phyloP scores from a whole-genome alignment of 30 jellyfish, hydroid and myxozoan species.

The Aurelia sp. region DNA sequence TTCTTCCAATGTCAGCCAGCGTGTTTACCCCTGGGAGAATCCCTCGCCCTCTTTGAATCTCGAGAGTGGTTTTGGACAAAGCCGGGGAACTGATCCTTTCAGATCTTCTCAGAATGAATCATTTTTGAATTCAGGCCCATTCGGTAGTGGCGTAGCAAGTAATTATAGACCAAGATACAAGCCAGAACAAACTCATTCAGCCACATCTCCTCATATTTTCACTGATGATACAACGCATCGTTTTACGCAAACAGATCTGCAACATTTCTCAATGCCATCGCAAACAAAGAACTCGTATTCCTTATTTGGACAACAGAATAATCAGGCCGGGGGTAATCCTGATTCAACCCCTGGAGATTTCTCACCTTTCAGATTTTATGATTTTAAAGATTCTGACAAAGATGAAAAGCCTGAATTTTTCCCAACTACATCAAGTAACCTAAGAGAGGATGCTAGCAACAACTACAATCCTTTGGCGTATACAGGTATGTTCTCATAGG shows the following conservation, averaged over 20 bases:
- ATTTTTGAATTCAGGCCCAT: no score
- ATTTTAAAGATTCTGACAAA: conserved; percentile 7
- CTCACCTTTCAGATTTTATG: conserved; percentile 40
- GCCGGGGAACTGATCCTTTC: background rate
- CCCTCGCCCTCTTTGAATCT: conserved; percentile 12
- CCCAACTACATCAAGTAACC: background rate
- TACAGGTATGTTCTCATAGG: background rate
- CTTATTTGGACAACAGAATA: conserved; percentile 4
- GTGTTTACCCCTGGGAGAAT: conserved; percentile 67
- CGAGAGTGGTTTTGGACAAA: conserved; percentile 13
- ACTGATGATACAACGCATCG: conserved; percentile 40
- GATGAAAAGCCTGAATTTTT: background rate
- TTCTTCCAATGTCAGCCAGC: background rate
- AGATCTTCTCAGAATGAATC: background rate
- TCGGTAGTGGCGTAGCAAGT: no score
- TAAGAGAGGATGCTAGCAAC: background rate
- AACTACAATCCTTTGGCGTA: conserved; percentile 24
- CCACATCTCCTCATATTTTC: conserved; percentile 50
- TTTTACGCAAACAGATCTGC: conserved; percentile 50
- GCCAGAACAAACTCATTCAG: conserved; percentile 43
- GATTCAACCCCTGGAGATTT: background rate
- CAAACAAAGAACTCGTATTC: background rate
- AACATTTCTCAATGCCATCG: background rate
- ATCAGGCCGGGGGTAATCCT: background rate
- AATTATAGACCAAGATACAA: background rate